phyloP scores from a whole-genome alignment of 1,140 invertebrate genomes.

The Platorchestia sp. region DNA sequence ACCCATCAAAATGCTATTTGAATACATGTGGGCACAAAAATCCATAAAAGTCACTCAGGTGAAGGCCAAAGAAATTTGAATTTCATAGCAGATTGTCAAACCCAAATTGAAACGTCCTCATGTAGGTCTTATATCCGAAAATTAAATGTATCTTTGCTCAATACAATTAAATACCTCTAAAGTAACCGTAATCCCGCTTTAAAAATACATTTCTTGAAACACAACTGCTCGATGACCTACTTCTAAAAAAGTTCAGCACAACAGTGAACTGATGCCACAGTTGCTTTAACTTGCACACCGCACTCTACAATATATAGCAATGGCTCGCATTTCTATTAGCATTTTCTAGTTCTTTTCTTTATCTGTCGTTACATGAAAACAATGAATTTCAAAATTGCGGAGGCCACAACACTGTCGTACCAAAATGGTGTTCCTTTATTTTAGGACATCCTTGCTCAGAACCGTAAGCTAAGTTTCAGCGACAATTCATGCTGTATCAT shows the following conservation, averaged over 20 bases:
- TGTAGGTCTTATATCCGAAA: not conserved
- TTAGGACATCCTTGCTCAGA: not conserved
- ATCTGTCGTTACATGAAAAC: not conserved
- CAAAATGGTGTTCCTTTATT: not conserved
- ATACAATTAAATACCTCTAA: not conserved
- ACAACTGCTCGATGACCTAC: not conserved
- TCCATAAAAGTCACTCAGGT: too few species aligned
- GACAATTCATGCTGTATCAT: slow-evolving; percentile 8
- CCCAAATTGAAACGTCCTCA: not conserved
- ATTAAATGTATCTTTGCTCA: not conserved
- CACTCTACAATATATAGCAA: not conserved
- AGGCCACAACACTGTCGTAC: not conserved
- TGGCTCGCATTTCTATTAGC: not conserved
- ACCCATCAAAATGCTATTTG: too few species aligned
- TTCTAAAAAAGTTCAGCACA: not conserved
- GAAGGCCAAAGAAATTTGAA: too few species aligned
- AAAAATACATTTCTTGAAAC: not conserved
- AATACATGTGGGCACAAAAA: too few species aligned
- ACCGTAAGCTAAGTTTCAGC: not conserved
- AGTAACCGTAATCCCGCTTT: not conserved
- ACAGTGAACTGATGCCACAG: not conserved
- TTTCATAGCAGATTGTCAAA: too few species aligned
- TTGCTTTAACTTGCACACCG: not conserved
- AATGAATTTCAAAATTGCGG: not conserved
- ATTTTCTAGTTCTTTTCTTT: not conserved